Evolutionary conservation across 2,113 vertebrate genomes (phyloP).

Genomic region (Mesitornis unicolor): DNA sequence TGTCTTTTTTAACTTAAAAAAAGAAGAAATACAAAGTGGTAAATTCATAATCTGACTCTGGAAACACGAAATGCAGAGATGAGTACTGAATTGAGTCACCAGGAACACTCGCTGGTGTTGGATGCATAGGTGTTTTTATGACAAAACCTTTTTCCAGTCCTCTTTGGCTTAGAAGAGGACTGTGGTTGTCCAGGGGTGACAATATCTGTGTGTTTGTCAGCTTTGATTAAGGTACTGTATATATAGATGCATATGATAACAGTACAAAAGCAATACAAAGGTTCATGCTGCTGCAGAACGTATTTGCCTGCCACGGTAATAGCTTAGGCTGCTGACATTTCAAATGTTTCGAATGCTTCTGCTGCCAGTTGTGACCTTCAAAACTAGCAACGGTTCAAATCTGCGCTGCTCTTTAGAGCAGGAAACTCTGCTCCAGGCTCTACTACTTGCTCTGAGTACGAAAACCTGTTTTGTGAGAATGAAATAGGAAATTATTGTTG

Average conservation of each 20-base stretch:
- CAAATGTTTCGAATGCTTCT: slow-evolving; percentile 16
- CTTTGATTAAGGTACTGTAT: background rate
- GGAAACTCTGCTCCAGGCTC: background rate
- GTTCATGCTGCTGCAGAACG: background rate
- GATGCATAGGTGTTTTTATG: background rate
- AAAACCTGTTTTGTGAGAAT: background rate
- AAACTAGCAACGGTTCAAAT: background rate
- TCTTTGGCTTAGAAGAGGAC: background rate
- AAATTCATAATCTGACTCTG: background rate
- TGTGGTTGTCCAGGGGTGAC: background rate
- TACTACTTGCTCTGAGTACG: background rate
- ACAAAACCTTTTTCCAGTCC: background rate
- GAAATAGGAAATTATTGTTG: background rate
- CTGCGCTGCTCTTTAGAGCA: background rate
- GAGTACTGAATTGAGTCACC: background rate
- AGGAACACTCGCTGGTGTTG: background rate
- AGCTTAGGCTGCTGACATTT: slow-evolving; percentile 22
- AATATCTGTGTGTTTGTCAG: background rate
- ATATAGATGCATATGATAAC: background rate
- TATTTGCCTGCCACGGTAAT: background rate
- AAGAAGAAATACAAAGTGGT: background rate
- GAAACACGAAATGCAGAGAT: background rate
- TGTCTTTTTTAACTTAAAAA: background rate
- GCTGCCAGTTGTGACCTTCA: slow-evolving; percentile 13
- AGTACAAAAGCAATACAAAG: background rate